A percentile compares a stretch with the other conserved stretches of the same genome.
Evolutionary conservation across 2,797 vertebrate genomes (phyloP).

Genomic region (Megalops cyprinoides): DNA sequence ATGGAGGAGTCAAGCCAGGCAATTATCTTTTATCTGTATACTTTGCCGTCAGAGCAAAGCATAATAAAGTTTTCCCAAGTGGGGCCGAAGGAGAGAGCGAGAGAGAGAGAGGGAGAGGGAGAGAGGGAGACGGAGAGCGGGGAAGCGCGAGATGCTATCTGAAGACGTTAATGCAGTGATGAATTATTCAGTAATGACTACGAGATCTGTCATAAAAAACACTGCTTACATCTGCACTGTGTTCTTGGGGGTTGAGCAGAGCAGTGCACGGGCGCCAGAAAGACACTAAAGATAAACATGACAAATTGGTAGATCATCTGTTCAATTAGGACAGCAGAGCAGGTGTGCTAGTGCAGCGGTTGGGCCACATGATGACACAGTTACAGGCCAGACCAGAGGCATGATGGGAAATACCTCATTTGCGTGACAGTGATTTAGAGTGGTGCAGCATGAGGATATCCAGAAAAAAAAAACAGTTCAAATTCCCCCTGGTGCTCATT

Average conservation of each 20-base stretch:
- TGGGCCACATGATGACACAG: conserved; percentile 64
- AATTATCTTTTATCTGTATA: conserved; percentile 99
- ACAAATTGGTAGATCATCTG: conserved; percentile 82
- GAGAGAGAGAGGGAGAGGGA: conserved; percentile 48
- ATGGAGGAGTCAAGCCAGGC: conserved; percentile 95
- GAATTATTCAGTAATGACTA: conserved; percentile 91
- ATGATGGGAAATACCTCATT: conserved; percentile 71
- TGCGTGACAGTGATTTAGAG: conserved; percentile 72
- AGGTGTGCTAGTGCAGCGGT: conserved; percentile 66
- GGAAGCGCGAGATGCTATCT: conserved; percentile 74
- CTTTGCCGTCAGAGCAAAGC: conserved; percentile 90
- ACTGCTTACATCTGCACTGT: conserved; percentile 66
- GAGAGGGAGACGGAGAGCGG: conserved; percentile 49
- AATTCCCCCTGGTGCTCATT: conserved; percentile 82
- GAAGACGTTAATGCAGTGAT: conserved; percentile 82
- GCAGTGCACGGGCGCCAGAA: conserved; percentile 65
- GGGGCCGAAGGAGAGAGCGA: conserved; percentile 66
- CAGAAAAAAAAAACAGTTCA: conserved; percentile 61
- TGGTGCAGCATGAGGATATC: conserved; percentile 52
- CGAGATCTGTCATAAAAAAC: conserved; percentile 77
- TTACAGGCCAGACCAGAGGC: conserved; percentile 64
- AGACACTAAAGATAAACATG: conserved; percentile 77
- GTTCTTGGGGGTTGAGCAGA: conserved; percentile 58
- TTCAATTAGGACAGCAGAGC: conserved; percentile 73
- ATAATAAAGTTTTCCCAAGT: conserved; percentile 91